These are phyloP conservation scores for Melanerpes formicivorus DNA, from an alignment of 2,113 vertebrate species.

Conservation along the genomic window DNA sequence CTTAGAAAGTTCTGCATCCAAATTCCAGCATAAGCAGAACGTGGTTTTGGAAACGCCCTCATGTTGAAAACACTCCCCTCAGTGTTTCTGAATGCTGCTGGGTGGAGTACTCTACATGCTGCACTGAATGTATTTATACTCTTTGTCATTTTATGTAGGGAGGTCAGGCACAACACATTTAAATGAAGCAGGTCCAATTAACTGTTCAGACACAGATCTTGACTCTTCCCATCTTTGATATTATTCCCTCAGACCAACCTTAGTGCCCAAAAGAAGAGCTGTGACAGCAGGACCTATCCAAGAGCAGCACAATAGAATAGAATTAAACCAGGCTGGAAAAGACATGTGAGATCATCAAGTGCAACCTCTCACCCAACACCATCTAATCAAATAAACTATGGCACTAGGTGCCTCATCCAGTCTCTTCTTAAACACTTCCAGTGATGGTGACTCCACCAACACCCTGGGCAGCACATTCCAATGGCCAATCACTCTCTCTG, in stretches of 20 bases:
- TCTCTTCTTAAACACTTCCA: no score
- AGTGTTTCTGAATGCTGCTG: neutral
- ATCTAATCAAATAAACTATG: no score
- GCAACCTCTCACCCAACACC: no score
- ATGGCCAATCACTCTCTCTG: no score
- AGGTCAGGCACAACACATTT: neutral
- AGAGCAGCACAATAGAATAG: neutral
- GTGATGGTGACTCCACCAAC: no score
- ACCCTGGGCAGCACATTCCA: no score
- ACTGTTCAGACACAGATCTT: neutral
- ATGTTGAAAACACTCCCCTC: neutral
- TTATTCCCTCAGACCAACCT: neutral
- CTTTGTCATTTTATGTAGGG: neutral
- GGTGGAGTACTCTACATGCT: neutral
- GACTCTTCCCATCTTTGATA: neutral
- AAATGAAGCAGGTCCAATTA: neutral
- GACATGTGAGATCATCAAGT: no score
- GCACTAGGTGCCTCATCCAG: no score
- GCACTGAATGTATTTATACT: neutral
- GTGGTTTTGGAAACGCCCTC: neutral
- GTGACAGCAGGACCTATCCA: neutral
- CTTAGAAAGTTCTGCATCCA: neutral
- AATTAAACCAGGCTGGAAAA: no score
- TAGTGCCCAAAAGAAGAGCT: neutral
- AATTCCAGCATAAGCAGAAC: neutral